Conservation (phyloP, 2,113 vertebrate species). For the Strix aluco region DNA sequence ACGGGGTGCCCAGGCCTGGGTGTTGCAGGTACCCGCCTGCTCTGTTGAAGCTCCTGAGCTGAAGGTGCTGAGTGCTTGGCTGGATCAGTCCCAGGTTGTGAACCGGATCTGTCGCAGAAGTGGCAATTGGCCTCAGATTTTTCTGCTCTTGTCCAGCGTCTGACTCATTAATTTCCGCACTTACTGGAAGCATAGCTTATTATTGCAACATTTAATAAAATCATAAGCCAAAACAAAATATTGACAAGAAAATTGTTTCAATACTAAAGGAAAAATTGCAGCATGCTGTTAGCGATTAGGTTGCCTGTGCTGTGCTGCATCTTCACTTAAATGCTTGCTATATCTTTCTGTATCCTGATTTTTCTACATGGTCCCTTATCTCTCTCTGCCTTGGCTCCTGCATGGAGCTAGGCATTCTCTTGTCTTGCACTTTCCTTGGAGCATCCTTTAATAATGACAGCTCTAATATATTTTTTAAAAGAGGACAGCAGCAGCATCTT, state of each 20-base stretch:
- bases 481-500: not conserved
- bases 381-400: not conserved
- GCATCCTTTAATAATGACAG: not conserved
- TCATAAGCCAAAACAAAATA: constrained; percentile 34
- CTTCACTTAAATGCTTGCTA: not conserved
- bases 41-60: not conserved
- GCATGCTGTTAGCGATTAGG: not conserved
- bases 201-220: constrained; percentile 27
- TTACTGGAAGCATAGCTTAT: constrained; percentile 47
- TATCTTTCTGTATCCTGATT: not conserved
- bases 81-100: not conserved
- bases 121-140: not conserved
- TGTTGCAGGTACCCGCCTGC: not conserved
- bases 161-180: constrained; percentile 25
- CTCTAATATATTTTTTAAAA: not conserved
- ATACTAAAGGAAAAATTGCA: not conserved
- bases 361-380: not conserved
- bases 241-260: not conserved
- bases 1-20: not conserved
- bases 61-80: not conserved
- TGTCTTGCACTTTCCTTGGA: not conserved
- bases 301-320: not conserved
- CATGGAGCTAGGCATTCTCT: not conserved
- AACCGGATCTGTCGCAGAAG: not conserved
- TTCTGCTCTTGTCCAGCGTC: constrained; percentile 30